phyloP scores from a whole-genome alignment of 2,888 invertebrate species.

The Ctena decussata region DNA sequence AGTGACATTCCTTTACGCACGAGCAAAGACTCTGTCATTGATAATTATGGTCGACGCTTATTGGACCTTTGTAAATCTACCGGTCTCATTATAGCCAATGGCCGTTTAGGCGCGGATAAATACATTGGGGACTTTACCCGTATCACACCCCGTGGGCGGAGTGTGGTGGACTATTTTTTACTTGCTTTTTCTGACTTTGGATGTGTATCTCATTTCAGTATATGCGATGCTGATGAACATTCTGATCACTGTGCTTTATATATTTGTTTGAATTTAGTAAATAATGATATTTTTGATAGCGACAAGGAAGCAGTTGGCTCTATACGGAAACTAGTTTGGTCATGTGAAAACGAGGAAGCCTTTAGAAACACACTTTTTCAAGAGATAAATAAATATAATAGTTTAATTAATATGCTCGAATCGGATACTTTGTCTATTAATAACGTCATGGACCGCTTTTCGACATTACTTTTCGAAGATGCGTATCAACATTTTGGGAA shows the following conservation, averaged over 20 bases:
- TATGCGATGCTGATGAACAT: not conserved
- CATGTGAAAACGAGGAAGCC: not conserved
- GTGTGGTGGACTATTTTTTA: conserved; percentile 16
- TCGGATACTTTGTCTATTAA: not conserved
- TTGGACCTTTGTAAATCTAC: not conserved
- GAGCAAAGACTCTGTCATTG: not conserved
- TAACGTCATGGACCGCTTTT: not conserved
- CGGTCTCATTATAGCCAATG: not conserved
- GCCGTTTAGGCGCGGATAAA: not conserved
- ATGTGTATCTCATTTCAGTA: not conserved
- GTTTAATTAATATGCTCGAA: not conserved
- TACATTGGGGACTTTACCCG: not conserved
- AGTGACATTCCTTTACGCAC: not conserved
- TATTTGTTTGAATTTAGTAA: not conserved
- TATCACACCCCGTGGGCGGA: not conserved
- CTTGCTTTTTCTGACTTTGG: not conserved
- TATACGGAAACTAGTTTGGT: not conserved
- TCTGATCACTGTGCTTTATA: not conserved
- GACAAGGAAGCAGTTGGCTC: not conserved
- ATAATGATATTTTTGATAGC: not conserved
- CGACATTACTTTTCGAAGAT: not conserved
- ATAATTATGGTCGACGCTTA: not conserved
- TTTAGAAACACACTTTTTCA: not conserved
- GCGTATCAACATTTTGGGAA: not conserved
- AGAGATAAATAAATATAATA: not conserved